Evolutionary conservation across 2,888 invertebrate genomes (phyloP).

Genomic region (Drosophila kambysellisi): DNA sequence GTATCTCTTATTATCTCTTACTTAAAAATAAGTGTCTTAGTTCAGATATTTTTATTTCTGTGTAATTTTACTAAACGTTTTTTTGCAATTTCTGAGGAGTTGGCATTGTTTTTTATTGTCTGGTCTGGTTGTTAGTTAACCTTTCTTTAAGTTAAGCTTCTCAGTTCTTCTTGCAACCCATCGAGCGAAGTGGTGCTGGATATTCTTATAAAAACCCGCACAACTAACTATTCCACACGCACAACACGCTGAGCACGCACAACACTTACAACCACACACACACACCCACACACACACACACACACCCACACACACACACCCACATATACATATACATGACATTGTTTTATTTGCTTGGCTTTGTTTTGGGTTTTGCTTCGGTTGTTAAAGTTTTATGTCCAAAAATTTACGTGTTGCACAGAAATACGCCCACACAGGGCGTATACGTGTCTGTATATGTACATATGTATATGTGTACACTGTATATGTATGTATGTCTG

Average conservation of each 20-base stretch:
- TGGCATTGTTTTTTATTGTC: not conserved
- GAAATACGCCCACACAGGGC: conserved; percentile 8
- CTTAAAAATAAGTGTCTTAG: not conserved
- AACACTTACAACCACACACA: not conserved
- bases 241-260: conserved; percentile 2
- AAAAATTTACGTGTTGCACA: conserved; percentile 68
- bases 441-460: conserved; percentile 17
- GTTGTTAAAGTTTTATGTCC: conserved; percentile 74
- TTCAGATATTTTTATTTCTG: not conserved
- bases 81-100: not conserved
- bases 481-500: not conserved
- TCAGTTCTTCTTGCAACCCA: not conserved
- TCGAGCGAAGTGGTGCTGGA: not conserved
- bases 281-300: not conserved
- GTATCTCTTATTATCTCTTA: too few species aligned
- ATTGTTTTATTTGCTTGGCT: conserved; percentile 51
- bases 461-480: not conserved
- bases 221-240: conserved; percentile 9
- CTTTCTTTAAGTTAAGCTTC: not conserved
- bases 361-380: conserved; percentile 39
- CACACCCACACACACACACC: not conserved
- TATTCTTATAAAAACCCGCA: conserved; percentile 7
- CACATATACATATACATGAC: conserved; percentile 4
- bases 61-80: not conserved
- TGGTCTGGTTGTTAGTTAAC: not conserved